Base-by-base conservation (phyloP, 2,797 vertebrate genomes). In the Steatocranus sp. region DNA sequence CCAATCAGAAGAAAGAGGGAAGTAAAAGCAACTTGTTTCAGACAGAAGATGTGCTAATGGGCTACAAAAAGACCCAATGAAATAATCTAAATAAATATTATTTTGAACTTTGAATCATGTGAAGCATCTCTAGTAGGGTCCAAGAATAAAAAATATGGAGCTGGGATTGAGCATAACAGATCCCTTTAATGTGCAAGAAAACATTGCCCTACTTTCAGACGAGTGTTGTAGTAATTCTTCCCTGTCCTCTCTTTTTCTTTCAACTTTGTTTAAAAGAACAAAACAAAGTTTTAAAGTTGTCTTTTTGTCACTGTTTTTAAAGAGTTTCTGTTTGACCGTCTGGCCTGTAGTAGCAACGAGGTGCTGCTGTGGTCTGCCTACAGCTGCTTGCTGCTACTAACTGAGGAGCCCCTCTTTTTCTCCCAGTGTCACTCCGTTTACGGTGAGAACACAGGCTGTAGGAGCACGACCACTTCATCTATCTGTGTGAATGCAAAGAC, bases 251-350 rank as follows among this genome's bases (percentile, higher is more conserved):
- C 14, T 27, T 43, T 41, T 68, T 68, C 63, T 68, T 68, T 43
- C 15, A 68, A 25, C 14, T 36, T 34, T 53, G 74, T 51, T 14
- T 58, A 48, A 6, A 38, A 11, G 32, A 61, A 61, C 56, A n/a
- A 36, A 34, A 12, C 32, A 36, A 61, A 1, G 4, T 2, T 18
- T 63, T 27, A 48, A 41, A 15, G 5, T 38, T 79, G 7, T 41
- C 27, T 27, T 18, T 58, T 54, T 75, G 18, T 36, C 7, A 77
- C 34, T 6, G 6, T 81, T 32, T 68, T 84, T n/a, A 32, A 23
- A 99, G 98, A 98, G 92, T 99, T 99, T 91, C 95, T 99, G 84
- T 98, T 98, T 87, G 98, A 99, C 92, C 95, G 96, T 82, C 95
- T 99, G 74, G 96, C 92, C 30, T 95, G 96, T 75, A 95, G 93